phyloP scores from a whole-genome alignment of 2,113 vertebrate genomes.

The Proterorhinus semilunaris region DNA sequence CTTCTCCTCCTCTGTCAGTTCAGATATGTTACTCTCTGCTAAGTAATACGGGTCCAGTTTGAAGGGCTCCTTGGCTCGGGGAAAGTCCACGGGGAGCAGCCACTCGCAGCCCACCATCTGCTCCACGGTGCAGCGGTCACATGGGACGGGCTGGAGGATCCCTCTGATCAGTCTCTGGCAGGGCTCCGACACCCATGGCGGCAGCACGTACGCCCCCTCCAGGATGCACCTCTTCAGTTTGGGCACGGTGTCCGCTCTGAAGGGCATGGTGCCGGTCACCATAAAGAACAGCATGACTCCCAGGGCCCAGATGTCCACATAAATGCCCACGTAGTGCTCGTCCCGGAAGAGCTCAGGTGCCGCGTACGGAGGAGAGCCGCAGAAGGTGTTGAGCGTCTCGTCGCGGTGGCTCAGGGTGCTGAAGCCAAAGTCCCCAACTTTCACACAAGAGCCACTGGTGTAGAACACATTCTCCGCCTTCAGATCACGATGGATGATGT shows the following conservation, averaged over 20 bases:
- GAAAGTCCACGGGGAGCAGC: constrained; percentile 86
- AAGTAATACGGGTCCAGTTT: constrained; percentile 87
- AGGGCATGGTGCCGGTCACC: constrained; percentile 90
- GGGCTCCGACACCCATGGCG: constrained; percentile 81
- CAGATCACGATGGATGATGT: constrained; percentile 93
- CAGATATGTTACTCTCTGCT: constrained; percentile 70
- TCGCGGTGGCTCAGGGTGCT: constrained; percentile 89
- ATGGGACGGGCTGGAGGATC: constrained; percentile 84
- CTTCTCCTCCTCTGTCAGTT: constrained; percentile 82
- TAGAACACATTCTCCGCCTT: constrained; percentile 98
- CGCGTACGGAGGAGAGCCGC: constrained; percentile 94
- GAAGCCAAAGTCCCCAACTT: constrained; percentile 98
- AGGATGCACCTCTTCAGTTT: constrained; percentile 94
- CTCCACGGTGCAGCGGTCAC: constrained; percentile 83
- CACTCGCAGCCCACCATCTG: constrained; percentile 90
- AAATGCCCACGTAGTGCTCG: constrained; percentile 86
- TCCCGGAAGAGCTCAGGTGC: constrained; percentile 94
- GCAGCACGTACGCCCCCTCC: constrained; percentile 83
- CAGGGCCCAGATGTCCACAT: constrained; percentile 93
- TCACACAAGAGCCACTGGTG: constrained; percentile 87
- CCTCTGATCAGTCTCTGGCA: constrained; percentile 87
- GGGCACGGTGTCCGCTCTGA: constrained; percentile 92
- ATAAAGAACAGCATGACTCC: constrained; percentile 95
- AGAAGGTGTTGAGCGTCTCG: constrained; percentile 92
- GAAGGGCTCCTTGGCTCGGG: constrained; percentile 85